These are phyloP conservation scores for Drosophila nasuta DNA, from an alignment of 1,140 invertebrate species.

Conservation along the genomic window DNA sequence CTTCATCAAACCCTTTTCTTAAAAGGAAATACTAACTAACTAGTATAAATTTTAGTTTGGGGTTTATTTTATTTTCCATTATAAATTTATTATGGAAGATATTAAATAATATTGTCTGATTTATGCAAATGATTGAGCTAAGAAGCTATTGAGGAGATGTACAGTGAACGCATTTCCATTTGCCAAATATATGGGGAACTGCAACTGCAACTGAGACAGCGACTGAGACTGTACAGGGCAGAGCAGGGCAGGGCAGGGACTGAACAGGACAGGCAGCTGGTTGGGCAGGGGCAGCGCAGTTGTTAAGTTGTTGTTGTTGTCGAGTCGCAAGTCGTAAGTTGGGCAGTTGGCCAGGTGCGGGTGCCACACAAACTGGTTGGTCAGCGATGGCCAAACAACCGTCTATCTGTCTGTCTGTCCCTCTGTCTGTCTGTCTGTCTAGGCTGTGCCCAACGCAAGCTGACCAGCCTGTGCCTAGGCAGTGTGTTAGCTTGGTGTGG, in stretches of 20 bases:
- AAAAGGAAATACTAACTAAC: not conserved
- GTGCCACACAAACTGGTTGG: conserved; percentile 66
- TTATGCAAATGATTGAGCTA: not conserved
- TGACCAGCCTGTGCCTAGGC: conserved; percentile 5
- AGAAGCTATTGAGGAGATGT: not conserved
- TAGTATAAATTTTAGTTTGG: too few relatives aligned
- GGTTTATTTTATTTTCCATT: too few relatives aligned
- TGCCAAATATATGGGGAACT: not conserved
- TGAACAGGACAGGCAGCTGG: conserved; percentile 60
- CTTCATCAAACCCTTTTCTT: too few relatives aligned
- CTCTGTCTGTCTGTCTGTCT: conserved; percentile 5
- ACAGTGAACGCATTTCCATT: conserved; percentile 11
- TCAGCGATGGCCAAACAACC: conserved; percentile 54
- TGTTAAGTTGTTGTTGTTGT: conserved; percentile 28
- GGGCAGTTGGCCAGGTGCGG: conserved; percentile 82
- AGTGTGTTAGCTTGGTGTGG: conserved; percentile 9
- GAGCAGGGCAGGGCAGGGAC: conserved; percentile 26
- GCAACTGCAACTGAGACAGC: not conserved
- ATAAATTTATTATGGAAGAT: too few relatives aligned
- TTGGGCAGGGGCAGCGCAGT: conserved; percentile 37
- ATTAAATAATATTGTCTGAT: not conserved
- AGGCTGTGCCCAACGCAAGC: conserved; percentile 17
- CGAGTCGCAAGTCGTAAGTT: conserved; percentile 60
- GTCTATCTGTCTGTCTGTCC: conserved; percentile 10
- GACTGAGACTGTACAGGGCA: conserved; percentile 22